Evolutionary conservation across 2,888 invertebrate genomes (phyloP).

Genomic region (Beris chalybata): DNA sequence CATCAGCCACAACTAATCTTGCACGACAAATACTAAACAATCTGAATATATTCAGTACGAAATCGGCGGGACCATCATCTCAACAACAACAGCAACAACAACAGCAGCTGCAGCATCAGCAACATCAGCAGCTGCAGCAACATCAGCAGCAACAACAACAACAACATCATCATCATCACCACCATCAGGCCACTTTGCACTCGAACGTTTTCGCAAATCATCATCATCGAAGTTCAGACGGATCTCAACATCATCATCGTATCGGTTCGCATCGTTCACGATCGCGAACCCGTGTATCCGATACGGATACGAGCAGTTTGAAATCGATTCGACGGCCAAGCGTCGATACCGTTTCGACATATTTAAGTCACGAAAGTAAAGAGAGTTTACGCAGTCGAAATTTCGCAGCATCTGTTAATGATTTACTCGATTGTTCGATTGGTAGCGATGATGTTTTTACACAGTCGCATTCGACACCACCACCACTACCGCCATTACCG

Average conservation of each 20-base stretch:
- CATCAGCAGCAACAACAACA: no score
- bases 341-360: conserved; percentile 86
- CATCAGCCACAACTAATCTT: conserved; percentile 62
- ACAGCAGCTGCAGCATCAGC: conserved; percentile 33
- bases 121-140: no score
- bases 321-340: conserved; percentile 79
- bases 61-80: conserved; percentile 35
- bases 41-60: conserved; percentile 70
- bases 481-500: conserved; percentile 47
- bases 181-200: no score
- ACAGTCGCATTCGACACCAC: conserved; percentile 44
- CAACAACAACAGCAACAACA: conserved; percentile 35
- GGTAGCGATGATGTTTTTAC: conserved; percentile 73
- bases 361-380: conserved; percentile 83
- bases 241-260: conserved; percentile 49
- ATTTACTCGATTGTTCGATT: conserved; percentile 70
- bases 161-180: conserved; percentile 40
- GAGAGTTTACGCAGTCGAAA: conserved; percentile 65
- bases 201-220: conserved; percentile 52
- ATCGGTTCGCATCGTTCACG: conserved; percentile 55
- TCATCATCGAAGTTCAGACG: conserved; percentile 55
- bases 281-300: conserved; percentile 56
- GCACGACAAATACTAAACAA: conserved; percentile 79
- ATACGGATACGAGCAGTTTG: conserved; percentile 65
- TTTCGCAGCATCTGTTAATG: conserved; percentile 62